These are phyloP conservation scores for Seriola rivoliana DNA, from an alignment of 2,113 vertebrate species.

Conservation along the genomic window DNA sequence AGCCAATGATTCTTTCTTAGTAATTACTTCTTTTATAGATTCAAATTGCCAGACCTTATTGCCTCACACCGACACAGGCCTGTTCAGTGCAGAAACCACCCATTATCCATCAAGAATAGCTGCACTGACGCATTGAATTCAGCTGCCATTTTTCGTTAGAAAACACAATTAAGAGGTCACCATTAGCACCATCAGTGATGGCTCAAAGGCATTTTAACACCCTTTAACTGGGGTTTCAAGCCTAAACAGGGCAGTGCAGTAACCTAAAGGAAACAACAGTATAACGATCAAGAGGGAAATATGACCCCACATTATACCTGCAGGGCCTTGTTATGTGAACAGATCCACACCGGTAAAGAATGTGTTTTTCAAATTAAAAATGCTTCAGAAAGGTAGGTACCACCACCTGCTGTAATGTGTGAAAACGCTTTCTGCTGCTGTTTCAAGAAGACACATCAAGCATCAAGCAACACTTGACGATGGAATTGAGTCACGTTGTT, in stretches of 20 bases:
- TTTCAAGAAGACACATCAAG: slow-evolving; percentile 37
- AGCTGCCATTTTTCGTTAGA: slow-evolving; percentile 62
- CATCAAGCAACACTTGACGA: slow-evolving; percentile 36
- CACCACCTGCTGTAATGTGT: slow-evolving; percentile 21
- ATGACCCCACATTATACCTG: slow-evolving; percentile 16
- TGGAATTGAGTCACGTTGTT: slow-evolving; percentile 21
- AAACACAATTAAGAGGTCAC: slow-evolving; percentile 69
- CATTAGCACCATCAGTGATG: slow-evolving; percentile 46
- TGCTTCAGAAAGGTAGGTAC: neutral
- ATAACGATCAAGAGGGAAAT: slow-evolving; percentile 10
- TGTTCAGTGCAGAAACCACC: slow-evolving; percentile 60
- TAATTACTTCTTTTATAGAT: slow-evolving; percentile 80
- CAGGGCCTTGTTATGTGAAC: slow-evolving; percentile 1
- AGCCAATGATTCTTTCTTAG: slow-evolving; percentile 63
- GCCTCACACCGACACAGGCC: slow-evolving; percentile 43
- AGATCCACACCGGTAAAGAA: slow-evolving; percentile 8
- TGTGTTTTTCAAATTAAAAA: neutral
- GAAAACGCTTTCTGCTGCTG: slow-evolving; percentile 11
- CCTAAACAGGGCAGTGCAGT: slow-evolving; percentile 11
- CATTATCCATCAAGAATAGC: slow-evolving; percentile 62
- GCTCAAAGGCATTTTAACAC: slow-evolving; percentile 36
- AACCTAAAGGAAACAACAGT: neutral
- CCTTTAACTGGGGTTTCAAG: slow-evolving; percentile 18
- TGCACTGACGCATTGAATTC: slow-evolving; percentile 62
- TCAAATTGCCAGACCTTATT: slow-evolving; percentile 59